These are phyloP conservation scores for Ibycter americanus DNA, from an alignment of 2,797 vertebrate genomes.

Conservation along the genomic window DNA sequence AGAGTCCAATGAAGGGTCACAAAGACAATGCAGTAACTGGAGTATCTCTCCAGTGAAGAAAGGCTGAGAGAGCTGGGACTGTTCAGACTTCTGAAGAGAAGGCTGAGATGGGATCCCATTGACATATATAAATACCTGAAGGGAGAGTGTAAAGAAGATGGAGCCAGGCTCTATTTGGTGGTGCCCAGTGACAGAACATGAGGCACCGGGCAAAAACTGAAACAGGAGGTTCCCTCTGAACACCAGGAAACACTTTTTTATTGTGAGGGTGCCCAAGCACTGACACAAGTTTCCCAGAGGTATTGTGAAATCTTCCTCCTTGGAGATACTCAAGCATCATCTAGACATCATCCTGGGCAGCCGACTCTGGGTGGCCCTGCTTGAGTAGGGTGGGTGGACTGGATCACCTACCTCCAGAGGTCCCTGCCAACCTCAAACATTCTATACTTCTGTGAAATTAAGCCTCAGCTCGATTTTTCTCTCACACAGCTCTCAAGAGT, in stretches of 20 bases:
- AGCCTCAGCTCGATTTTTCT: not conserved
- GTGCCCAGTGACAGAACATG: no score
- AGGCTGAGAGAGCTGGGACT: no score
- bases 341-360: not conserved
- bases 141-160: no score
- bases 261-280: no score
- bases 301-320: no score
- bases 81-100: no score
- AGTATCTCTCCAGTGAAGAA: no score
- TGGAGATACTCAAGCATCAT: not conserved
- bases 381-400: not conserved
- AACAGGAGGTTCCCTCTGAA: not conserved
- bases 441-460: not conserved
- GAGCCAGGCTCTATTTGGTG: no score
- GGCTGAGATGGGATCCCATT: no score
- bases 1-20: not conserved
- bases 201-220: not conserved
- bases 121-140: no score
- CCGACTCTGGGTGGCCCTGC: not conserved
- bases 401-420: not conserved
- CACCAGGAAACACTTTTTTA: not conserved
- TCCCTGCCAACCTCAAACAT: not conserved
- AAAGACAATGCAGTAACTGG: no score
- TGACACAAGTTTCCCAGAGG: no score
- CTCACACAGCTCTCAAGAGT: not conserved